phyloP scores from a whole-genome alignment of 1,140 invertebrate species.

The Calliopsis andreniformis region DNA sequence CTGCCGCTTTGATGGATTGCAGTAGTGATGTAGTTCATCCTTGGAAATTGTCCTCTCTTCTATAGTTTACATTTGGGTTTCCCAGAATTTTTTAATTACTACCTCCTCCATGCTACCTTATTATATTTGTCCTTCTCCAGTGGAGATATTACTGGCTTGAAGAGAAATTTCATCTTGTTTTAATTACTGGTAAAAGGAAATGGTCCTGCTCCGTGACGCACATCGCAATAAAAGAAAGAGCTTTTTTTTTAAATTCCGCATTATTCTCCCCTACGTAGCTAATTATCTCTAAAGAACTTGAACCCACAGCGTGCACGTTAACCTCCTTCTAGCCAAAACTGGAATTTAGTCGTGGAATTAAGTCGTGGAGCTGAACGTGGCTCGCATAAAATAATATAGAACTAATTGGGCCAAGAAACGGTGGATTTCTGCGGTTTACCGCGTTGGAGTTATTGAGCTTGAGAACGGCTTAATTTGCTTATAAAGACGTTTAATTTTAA shows the following conservation, averaged over 20 bases:
- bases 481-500: background rate
- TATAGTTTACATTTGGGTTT: too few relatives aligned
- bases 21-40: too few relatives aligned
- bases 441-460: constrained; percentile 1
- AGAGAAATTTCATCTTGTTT: background rate
- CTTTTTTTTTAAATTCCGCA: background rate
- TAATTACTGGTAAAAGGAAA: constrained; percentile 3
- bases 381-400: constrained; percentile 53
- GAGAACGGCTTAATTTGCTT: constrained; percentile 8
- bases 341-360: constrained; percentile 44
- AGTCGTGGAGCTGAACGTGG: constrained; percentile 42
- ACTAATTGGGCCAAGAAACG: constrained; percentile 46
- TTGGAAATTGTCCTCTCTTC: too few relatives aligned
- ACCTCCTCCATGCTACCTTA: background rate
- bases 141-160: too few relatives aligned
- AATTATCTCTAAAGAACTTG: constrained; percentile 17
- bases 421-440: constrained; percentile 15
- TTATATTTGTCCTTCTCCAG: background rate
- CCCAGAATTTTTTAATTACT: too few relatives aligned
- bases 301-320: constrained; percentile 2
- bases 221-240: background rate
- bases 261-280: background rate
- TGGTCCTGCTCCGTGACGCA: too few relatives aligned
- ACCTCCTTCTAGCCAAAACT: constrained; percentile 35
- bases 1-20: too few relatives aligned